Conservation (phyloP, 1,140 invertebrate species). For the Carposina sasakii region DNA sequence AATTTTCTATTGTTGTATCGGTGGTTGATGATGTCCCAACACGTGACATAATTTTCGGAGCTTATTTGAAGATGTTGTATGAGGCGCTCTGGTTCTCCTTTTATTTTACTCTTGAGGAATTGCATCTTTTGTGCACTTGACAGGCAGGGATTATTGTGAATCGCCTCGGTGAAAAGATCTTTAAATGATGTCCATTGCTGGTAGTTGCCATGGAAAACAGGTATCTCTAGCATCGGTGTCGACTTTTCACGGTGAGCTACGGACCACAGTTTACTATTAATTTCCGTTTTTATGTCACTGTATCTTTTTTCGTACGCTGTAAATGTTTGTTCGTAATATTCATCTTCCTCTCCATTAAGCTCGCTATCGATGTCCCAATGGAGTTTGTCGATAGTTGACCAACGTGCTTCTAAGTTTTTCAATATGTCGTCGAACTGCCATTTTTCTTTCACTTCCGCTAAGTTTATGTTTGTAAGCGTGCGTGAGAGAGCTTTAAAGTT, state of each 20-base stretch:
- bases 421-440: background rate
- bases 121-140: slow-evolving; percentile 1
- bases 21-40: slow-evolving; percentile 8
- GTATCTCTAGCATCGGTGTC: background rate
- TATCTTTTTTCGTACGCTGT: background rate
- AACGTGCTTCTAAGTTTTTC: background rate
- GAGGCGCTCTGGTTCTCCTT: background rate
- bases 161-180: slow-evolving; percentile 2
- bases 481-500: background rate
- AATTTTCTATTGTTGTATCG: slow-evolving; percentile 8
- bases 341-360: background rate
- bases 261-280: background rate
- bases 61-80: slow-evolving; percentile 2
- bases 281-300: background rate
- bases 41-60: background rate
- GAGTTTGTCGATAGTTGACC: background rate
- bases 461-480: background rate
- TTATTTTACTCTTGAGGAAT: slow-evolving; percentile 1
- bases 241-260: background rate
- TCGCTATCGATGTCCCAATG: background rate
- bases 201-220: background rate
- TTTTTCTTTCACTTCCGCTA: background rate
- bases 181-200: background rate
- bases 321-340: background rate
- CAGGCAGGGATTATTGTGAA: slow-evolving; percentile 1